Evolutionary conservation across 2,888 invertebrate species (phyloP), one percentile per base, ranked within the genome.

Genomic region (Melieria omissa): DNA sequence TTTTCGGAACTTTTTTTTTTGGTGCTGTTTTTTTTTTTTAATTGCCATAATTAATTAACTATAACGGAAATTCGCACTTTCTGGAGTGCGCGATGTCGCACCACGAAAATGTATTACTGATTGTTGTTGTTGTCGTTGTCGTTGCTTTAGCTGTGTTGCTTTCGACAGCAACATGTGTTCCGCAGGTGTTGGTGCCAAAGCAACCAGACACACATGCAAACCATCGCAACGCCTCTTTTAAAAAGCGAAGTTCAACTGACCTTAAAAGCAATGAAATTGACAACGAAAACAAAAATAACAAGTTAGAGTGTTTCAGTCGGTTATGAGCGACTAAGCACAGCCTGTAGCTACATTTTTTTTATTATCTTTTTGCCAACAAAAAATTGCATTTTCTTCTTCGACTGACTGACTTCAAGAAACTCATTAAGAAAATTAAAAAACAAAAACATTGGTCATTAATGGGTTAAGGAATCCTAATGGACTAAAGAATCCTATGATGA

Each of bases 41-140:
- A 29, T 61, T 42, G 10, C 12, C 44, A 61, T 29, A 61, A 61
- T 61, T 61, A 61, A 61, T 61, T 61, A 44, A 9, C 42, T 61
- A 47, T 62, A 62, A 62, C 62, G 62, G 62, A 62, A 62, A 62
- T 62, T 62, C 62, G 47, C 62, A 62, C 46, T 62, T 62, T 12
- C n/a, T 14, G 12, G 58, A 58, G 5, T 52, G 58, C 16, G 4
- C 9, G 4, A 14, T 14, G 57, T 2, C 14, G 16, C 16, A 16
- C 29, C 29, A 29, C 29, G 29, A 29, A 29, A 29, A 29, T 29
- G 29, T 29, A 2, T 29, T 2, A 29, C 29, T 29, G 29, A 3
- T 16, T 14, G 44, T 12, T 10, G 16, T 16, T 14, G 44, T 12
- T 10, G 45, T 42, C 3, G 10, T 61, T 62, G 62, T 47, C 47